Base-by-base conservation (phyloP, 1,140 invertebrate genomes). In the Platyura marginata region DNA sequence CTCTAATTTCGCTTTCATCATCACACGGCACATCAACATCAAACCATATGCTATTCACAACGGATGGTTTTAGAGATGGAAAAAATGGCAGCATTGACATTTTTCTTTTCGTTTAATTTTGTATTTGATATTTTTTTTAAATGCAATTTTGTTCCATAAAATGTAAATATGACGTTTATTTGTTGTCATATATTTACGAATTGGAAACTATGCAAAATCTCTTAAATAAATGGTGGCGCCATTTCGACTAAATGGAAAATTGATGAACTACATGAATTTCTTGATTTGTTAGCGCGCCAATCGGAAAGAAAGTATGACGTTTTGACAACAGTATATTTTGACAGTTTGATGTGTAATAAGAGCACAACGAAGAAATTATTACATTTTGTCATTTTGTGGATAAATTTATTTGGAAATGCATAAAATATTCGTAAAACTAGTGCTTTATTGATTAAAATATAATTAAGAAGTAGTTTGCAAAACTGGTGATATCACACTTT, bases 61-160 rank as follows among this genome's bases (percentile, higher is more conserved):
- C 52, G 5, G 51, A 51, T 2, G 58, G 57, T 25, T 53, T 53
- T 0, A 60, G 44, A 9, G 47, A 50, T 2, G 57, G 57, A 45
- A 60, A 60, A 22, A 60, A 59, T 11, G 57, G 57, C 34, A 59
- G 49, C 57, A 60, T 60, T 0, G 52, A 50, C 55, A 59, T 58
- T 36, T 38, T 20, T 4, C n/a, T 18, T 38, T 6, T 36, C 15
- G 34, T 36, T 36, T 36, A 5, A 36, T 6, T 29, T 29, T 29
- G 25, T 6, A 6, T 8, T 29, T 29, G 25, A 29, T 8, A 29
- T 13, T 13, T 6, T 29, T 29, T 29, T 13, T 6, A 8, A 29
- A 29, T 29, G 25, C 6, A 29, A 29, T 6, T 29, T 29, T 29
- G 25, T 29, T 29, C 13, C 13, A 8, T 6, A 29, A 29, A 29